A percentile compares a stretch with the other conserved stretches of the same genome.
Conservation (phyloP, 2,113 vertebrate species). For the Cebus imitator region DNA sequence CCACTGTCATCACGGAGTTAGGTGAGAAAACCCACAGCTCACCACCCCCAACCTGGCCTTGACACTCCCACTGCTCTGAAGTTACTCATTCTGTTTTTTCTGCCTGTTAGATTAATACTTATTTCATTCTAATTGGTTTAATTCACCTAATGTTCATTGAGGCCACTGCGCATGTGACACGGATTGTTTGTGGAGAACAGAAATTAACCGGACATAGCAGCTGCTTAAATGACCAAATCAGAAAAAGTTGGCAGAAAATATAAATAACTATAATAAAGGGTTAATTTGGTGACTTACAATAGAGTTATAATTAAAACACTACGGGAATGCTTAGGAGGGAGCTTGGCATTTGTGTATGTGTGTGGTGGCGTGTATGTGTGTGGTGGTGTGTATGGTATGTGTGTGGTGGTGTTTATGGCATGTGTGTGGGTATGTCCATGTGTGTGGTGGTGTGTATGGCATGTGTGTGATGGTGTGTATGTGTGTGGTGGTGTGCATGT, state of each 20-base stretch:
- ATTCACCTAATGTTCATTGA: neutral
- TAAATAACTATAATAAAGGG: neutral
- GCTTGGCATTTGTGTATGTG: too few species aligned
- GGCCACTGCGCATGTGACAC: neutral
- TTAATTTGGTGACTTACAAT: neutral
- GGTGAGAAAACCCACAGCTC: too few species aligned
- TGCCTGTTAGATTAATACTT: neutral
- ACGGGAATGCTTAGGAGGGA: neutral
- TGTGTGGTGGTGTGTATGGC: too few species aligned
- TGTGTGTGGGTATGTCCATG: fast-evolving
- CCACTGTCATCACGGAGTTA: neutral
- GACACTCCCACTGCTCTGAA: too few species aligned
- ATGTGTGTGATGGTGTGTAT: too few species aligned
- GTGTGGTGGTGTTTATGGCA: too few species aligned
- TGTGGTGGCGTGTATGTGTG: too few species aligned
- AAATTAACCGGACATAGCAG: neutral
- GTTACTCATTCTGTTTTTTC: neutral
- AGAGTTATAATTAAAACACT: neutral
- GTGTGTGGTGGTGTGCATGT: too few species aligned
- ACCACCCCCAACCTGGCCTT: neutral
- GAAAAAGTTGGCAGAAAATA: neutral
- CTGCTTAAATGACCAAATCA: neutral
- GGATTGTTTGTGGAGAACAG: neutral
- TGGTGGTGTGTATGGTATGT: too few species aligned
- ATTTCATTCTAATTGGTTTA: neutral